A percentile compares a stretch with the other conserved stretches of the same genome.
These are phyloP conservation scores for Xylocopa sonorina DNA, from an alignment of 1,140 invertebrate genomes.

Conservation along the genomic window DNA sequence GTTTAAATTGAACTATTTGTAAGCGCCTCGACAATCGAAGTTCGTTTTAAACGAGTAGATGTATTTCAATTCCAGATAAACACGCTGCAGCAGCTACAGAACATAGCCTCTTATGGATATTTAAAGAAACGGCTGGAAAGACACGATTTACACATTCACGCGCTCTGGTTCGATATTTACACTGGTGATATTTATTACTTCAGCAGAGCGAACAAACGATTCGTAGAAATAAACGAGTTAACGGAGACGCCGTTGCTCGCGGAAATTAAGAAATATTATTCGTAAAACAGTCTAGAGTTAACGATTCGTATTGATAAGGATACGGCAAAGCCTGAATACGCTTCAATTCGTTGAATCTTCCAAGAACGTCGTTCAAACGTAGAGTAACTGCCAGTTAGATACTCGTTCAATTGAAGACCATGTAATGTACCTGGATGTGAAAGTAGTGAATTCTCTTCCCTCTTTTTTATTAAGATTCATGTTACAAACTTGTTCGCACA, in stretches of 20 bases:
- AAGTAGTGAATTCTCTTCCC: slow-evolving; percentile 32
- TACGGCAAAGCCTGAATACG: slow-evolving; percentile 19
- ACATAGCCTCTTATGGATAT: slow-evolving; percentile 97
- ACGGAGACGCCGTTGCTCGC: slow-evolving; percentile 88
- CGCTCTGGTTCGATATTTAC: slow-evolving; percentile 98
- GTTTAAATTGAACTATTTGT: too few species aligned
- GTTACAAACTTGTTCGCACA: slow-evolving; percentile 30
- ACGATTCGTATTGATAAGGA: not conserved
- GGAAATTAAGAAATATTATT: slow-evolving; percentile 92
- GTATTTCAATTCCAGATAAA: slow-evolving; percentile 88
- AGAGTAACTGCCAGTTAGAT: slow-evolving; percentile 15
- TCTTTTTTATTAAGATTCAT: slow-evolving; percentile 33
- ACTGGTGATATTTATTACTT: slow-evolving; percentile 98
- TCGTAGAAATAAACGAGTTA: slow-evolving; percentile 92
- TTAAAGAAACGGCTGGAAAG: slow-evolving; percentile 91
- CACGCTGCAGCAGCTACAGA: slow-evolving; percentile 95
- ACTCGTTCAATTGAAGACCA: slow-evolving; percentile 15
- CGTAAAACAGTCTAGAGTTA: slow-evolving; percentile 76
- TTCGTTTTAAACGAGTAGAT: not conserved
- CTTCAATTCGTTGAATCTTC: not conserved
- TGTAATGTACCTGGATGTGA: slow-evolving; percentile 40
- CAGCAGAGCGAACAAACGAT: slow-evolving; percentile 91
- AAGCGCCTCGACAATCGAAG: not conserved
- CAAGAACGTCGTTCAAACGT: not conserved
- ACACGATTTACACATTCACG: slow-evolving; percentile 94